Conservation (phyloP, 2,797 vertebrate species). For the Platalea minor region DNA sequence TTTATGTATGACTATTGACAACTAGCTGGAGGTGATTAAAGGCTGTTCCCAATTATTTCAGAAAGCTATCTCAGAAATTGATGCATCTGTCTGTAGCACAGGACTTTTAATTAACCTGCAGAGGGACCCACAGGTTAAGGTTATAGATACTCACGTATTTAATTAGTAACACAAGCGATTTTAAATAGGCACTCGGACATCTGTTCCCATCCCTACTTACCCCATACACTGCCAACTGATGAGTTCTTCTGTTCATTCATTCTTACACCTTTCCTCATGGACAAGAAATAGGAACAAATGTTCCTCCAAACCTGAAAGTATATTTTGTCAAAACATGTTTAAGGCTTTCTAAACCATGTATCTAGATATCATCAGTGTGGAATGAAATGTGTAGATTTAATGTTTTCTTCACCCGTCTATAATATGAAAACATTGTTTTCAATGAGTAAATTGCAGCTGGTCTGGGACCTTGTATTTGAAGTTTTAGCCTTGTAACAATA, state of each 20-base stretch:
- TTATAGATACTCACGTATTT: background rate
- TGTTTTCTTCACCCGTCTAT: background rate
- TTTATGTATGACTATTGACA: background rate
- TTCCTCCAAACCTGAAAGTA: background rate
- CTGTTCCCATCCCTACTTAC: background rate
- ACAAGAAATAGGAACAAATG: background rate
- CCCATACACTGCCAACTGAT: background rate
- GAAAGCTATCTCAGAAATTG: background rate
- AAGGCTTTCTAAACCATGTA: background rate
- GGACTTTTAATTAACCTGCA: background rate
- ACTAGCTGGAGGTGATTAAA: background rate
- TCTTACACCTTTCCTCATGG: background rate
- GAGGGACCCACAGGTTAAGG: background rate
- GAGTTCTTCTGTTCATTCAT: background rate
- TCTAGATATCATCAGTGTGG: background rate
- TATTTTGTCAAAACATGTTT: background rate
- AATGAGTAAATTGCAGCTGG: background rate
- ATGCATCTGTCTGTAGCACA: background rate
- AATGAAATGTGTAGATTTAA: background rate
- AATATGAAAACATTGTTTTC: background rate
- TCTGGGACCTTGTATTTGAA: constrained; percentile 11
- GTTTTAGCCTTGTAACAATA: background rate
- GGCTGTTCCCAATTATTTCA: background rate
- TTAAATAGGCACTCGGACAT: background rate
- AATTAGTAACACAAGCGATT: background rate